Conservation (phyloP, 2,888 invertebrate genomes). For the Nomada fabriciana region DNA sequence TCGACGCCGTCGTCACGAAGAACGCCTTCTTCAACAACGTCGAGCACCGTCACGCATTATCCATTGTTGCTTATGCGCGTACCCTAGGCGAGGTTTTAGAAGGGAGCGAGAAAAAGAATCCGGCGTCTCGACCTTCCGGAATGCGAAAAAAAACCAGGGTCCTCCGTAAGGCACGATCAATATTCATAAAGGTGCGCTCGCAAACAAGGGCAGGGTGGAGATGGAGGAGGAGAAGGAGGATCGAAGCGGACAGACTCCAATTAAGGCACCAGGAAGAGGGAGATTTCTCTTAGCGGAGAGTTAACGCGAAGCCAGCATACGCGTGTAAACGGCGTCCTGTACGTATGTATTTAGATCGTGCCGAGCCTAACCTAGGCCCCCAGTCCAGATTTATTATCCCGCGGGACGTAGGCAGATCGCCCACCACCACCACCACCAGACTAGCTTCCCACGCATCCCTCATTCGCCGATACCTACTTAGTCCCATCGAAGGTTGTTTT, state of each 20-base stretch:
- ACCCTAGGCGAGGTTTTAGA: slow-evolving; percentile 5
- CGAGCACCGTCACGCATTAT: slow-evolving; percentile 36
- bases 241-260: slow-evolving; percentile 61
- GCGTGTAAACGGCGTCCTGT: slow-evolving; percentile 77
- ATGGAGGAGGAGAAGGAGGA: background rate
- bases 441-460: slow-evolving; percentile 81
- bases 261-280: slow-evolving; percentile 75
- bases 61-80: slow-evolving; percentile 55
- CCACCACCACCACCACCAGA: slow-evolving; percentile 76
- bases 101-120: background rate
- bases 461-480: slow-evolving; percentile 80
- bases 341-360: slow-evolving; percentile 80
- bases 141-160: slow-evolving; percentile 26
- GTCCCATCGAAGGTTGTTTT: slow-evolving; percentile 64
- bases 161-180: slow-evolving; percentile 51
- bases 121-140: slow-evolving; percentile 43
- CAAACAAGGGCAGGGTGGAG: slow-evolving; percentile 24
- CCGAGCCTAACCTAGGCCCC: slow-evolving; percentile 68
- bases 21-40: background rate
- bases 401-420: slow-evolving; percentile 78
- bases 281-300: slow-evolving; percentile 74
- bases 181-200: slow-evolving; percentile 56
- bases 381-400: slow-evolving; percentile 78
- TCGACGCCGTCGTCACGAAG: background rate
- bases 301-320: slow-evolving; percentile 75